These are phyloP conservation scores for Dascillus cervinus DNA, from an alignment of 2,888 invertebrate genomes.

Conservation along the genomic window DNA sequence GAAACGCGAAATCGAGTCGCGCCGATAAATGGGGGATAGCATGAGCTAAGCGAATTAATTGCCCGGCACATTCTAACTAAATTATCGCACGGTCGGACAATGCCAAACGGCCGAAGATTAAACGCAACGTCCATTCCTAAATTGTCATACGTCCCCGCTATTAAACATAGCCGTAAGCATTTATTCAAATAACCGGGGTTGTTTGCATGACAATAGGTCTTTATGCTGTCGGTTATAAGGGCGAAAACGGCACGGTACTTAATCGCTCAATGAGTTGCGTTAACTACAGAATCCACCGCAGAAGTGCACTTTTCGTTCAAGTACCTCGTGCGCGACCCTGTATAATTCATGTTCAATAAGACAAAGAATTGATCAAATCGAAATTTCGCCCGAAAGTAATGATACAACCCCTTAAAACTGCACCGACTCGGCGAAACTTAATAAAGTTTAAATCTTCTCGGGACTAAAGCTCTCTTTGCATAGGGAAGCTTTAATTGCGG, in stretches of 20 bases:
- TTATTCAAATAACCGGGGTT: slow-evolving; percentile 26
- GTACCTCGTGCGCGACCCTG: slow-evolving; percentile 22
- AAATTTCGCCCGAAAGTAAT: too few relatives aligned
- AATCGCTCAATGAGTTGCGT: slow-evolving; percentile 26
- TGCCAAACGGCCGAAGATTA: slow-evolving; percentile 2
- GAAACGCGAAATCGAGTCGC: too few relatives aligned
- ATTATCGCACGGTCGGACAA: too few relatives aligned
- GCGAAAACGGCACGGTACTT: slow-evolving; percentile 21
- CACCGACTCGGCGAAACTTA: slow-evolving; percentile 29
- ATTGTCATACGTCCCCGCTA: slow-evolving; percentile 22
- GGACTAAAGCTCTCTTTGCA: slow-evolving; percentile 20
- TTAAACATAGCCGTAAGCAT: slow-evolving; percentile 27
- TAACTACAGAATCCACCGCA: slow-evolving; percentile 25
- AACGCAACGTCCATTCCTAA: slow-evolving; percentile 6
- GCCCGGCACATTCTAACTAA: too few relatives aligned
- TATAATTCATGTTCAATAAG: too few relatives aligned
- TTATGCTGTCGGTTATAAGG: slow-evolving; percentile 22
- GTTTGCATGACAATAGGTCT: slow-evolving; percentile 24
- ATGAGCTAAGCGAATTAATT: too few relatives aligned
- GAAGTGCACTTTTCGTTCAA: slow-evolving; percentile 21
- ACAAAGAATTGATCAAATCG: too few relatives aligned
- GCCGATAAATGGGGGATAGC: too few relatives aligned
- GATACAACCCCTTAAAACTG: too few relatives aligned
- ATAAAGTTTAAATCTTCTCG: slow-evolving; percentile 33
- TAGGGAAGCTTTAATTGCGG: slow-evolving; percentile 34